These are phyloP conservation scores for Sthenelais limicola DNA, from an alignment of 2,888 invertebrate genomes.

Conservation along the genomic window DNA sequence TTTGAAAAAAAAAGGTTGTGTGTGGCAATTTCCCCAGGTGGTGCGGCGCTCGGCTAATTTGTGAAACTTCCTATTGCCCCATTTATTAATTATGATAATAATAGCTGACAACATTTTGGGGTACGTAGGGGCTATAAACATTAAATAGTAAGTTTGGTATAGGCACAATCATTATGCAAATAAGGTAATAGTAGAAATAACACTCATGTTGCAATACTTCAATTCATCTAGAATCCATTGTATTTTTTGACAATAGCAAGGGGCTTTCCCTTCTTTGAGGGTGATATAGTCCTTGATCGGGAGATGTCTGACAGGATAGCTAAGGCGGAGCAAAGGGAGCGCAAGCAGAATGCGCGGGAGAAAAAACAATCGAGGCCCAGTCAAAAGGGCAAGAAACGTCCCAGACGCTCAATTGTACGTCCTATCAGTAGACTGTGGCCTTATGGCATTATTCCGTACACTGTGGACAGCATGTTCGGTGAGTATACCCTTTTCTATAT, in stretches of 20 bases:
- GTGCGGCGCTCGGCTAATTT: too few relatives aligned
- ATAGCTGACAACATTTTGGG: too few relatives aligned
- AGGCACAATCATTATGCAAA: too few relatives aligned
- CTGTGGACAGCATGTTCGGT: slow-evolving; percentile 44
- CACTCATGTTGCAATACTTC: too few relatives aligned
- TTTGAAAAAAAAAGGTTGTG: too few relatives aligned
- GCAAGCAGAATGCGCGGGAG: neutral
- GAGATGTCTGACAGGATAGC: neutral
- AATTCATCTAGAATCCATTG: neutral
- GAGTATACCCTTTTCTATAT: slow-evolving; percentile 5
- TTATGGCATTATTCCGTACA: slow-evolving; percentile 47
- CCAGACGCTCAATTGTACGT: slow-evolving; percentile 42
- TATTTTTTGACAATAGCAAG: neutral
- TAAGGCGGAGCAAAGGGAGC: neutral
- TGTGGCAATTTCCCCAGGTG: too few relatives aligned
- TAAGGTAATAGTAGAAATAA: too few relatives aligned
- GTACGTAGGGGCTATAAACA: too few relatives aligned
- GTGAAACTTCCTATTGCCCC: too few relatives aligned
- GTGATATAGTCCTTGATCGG: slow-evolving; percentile 61
- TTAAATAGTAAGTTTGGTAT: too few relatives aligned
- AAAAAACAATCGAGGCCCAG: neutral
- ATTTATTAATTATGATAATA: too few relatives aligned
- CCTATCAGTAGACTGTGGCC: slow-evolving; percentile 45
- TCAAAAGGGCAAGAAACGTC: neutral
- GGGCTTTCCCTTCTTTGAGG: slow-evolving; percentile 61